A percentile compares a stretch with the other conserved stretches of the same genome.
Evolutionary conservation across 2,888 invertebrate species (phyloP).

Genomic region (Glyphotaelius pellucidus): DNA sequence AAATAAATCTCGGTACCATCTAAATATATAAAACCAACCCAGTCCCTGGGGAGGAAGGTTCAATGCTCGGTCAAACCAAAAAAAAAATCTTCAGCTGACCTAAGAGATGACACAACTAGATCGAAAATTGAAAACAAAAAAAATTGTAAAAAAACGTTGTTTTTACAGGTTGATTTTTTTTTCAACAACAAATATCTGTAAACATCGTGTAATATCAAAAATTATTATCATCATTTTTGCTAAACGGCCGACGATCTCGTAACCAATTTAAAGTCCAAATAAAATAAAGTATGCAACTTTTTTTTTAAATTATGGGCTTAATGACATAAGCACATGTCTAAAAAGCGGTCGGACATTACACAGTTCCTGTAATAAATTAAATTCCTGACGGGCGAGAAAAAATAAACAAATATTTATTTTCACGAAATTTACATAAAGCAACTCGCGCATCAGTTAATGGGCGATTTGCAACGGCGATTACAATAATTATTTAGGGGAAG

Average conservation of each 20-base stretch:
- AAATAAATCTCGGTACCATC: too few species aligned
- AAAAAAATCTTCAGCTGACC: too few species aligned
- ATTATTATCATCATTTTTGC: background rate
- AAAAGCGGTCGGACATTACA: background rate
- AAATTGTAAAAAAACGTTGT: too few species aligned
- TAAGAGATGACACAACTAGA: too few species aligned
- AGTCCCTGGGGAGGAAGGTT: too few species aligned
- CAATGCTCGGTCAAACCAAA: too few species aligned
- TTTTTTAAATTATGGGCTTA: background rate
- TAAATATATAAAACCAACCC: too few species aligned
- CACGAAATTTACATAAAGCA: slow-evolving; percentile 63
- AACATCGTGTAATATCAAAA: background rate
- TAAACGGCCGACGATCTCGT: background rate
- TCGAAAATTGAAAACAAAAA: too few species aligned
- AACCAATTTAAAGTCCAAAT: background rate
- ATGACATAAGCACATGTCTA: background rate
- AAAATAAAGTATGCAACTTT: background rate
- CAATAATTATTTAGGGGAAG: slow-evolving; percentile 40
- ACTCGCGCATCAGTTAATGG: slow-evolving; percentile 63
- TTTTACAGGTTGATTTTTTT: too few species aligned
- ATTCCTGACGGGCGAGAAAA: slow-evolving; percentile 25
- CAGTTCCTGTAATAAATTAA: slow-evolving; percentile 17
- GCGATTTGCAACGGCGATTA: slow-evolving; percentile 64
- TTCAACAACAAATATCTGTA: background rate
- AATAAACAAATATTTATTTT: slow-evolving; percentile 63